Evolutionary conservation across 1,140 invertebrate genomes (phyloP), one percentile per base, ranked within the genome.

Genomic region (Hypothenemus hampei): DNA sequence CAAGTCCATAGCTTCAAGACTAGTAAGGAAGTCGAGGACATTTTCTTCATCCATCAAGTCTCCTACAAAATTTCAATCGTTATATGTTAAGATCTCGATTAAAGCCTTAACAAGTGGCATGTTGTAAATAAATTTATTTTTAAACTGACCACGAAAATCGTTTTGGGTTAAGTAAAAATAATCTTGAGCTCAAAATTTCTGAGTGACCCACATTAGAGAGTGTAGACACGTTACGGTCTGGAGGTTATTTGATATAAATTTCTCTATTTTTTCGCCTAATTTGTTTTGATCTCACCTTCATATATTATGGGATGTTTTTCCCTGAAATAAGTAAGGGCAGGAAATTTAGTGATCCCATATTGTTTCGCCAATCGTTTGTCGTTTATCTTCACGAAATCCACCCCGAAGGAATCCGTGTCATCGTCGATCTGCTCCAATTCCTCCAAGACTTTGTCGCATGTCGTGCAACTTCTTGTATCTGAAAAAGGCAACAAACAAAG

Each of bases 341-440:
- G 93, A 70, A 95, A 95, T 72, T 81, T 91, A 72, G 86, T 91
- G 73, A 95, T 91, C 64, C 91, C 91, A 83, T 93, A 92, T 65
- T 93, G 89, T 71, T 95, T 95, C 44, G 93, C 92, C 65, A 92
- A 78, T 75, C 91, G 81, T 80, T 94, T 93, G 76, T 96, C 93
- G 78, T 93, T 93, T 71, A 93, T 93, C 77, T 95, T 95, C 54
- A 94, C 90, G 75, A 95, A 92, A 73, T 92, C 88, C 59, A 96
- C 90, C 63, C 91, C 91, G 73, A 94, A 93, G 26, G 86, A 84
- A 74, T 93, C 91, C 44, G 90, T 93, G 73, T 94, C 91, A 75
- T 93, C 91, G 77, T 94, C 91, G 67, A 95, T 95, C 73, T 91
- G 91, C 75, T 95, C 91, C 67, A 95, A 75, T 76, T 93, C 90